Evolutionary conservation across 2,113 vertebrate species (phyloP).

Genomic region (Gasterosteus aculeatus): DNA sequence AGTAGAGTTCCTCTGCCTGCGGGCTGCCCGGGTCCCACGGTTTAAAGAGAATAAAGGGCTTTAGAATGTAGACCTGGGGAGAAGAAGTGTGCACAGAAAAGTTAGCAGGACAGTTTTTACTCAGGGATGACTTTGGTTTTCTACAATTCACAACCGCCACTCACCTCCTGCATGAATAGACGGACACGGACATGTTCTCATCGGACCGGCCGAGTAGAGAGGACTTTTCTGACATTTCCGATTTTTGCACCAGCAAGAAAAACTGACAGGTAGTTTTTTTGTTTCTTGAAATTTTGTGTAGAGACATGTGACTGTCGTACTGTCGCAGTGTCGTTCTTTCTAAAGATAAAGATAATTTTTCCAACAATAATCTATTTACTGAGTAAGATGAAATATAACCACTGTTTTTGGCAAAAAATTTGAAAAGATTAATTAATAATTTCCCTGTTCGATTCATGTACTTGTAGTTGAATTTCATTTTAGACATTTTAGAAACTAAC

Average conservation of each 20-base stretch:
- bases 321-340: not conserved
- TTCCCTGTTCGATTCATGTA: constrained; percentile 8
- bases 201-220: not conserved
- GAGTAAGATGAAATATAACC: not conserved
- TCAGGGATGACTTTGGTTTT: not conserved
- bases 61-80: constrained; percentile 8
- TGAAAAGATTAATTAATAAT: not conserved
- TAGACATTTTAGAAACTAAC: constrained; percentile 13
- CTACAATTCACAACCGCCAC: not conserved
- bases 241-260: not conserved
- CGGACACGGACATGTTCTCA: not conserved
- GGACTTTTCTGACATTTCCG: not conserved
- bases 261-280: not conserved
- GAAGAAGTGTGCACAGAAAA: constrained; percentile 16
- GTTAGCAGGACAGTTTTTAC: constrained; percentile 11
- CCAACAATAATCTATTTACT: not conserved
- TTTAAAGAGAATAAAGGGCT: constrained; percentile 24
- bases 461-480: constrained; percentile 3
- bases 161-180: not conserved
- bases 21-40: constrained; percentile 31
- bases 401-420: not conserved
- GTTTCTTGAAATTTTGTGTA: not conserved
- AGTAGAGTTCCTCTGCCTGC: constrained; percentile 35
- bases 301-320: not conserved
- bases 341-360: not conserved